phyloP scores from a whole-genome alignment of 2,888 invertebrate genomes.

The Branchellion lobata region DNA sequence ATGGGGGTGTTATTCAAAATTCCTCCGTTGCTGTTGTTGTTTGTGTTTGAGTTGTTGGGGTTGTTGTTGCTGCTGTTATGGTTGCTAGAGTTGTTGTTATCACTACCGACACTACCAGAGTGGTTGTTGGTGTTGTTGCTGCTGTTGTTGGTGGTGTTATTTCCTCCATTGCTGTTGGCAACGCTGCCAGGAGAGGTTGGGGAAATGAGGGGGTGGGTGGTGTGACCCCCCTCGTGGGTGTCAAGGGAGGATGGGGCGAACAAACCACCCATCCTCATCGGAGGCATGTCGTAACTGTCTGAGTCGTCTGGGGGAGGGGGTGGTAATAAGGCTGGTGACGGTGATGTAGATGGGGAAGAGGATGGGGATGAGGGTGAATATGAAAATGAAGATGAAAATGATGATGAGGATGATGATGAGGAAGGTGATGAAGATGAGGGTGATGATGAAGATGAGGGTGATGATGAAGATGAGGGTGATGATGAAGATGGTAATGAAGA shows the following conservation, averaged over 20 bases:
- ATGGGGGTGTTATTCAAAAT: neutral
- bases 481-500: slow-evolving; percentile 3
- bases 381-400: slow-evolving; percentile 20
- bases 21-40: neutral
- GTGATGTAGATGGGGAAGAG: neutral
- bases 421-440: slow-evolving; percentile 22
- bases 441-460: slow-evolving; percentile 9
- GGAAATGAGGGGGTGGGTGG: slow-evolving; percentile 57
- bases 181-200: slow-evolving; percentile 57
- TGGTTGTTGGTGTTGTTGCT: slow-evolving; percentile 12
- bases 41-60: neutral
- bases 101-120: too few species aligned
- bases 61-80: neutral
- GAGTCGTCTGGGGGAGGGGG: slow-evolving; percentile 48
- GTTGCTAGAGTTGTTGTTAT: neutral
- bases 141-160: neutral
- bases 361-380: slow-evolving; percentile 6
- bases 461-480: slow-evolving; percentile 4
- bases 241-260: slow-evolving; percentile 53
- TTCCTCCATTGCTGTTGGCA: slow-evolving; percentile 52
- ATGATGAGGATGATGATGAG: slow-evolving; percentile 17
- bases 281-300: slow-evolving; percentile 50
- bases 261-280: slow-evolving; percentile 37
- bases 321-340: neutral
- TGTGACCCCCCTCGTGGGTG: slow-evolving; percentile 58